These are phyloP conservation scores for Geotrypetes seraphini DNA, from an alignment of 2,797 vertebrate genomes.

Conservation along the genomic window DNA sequence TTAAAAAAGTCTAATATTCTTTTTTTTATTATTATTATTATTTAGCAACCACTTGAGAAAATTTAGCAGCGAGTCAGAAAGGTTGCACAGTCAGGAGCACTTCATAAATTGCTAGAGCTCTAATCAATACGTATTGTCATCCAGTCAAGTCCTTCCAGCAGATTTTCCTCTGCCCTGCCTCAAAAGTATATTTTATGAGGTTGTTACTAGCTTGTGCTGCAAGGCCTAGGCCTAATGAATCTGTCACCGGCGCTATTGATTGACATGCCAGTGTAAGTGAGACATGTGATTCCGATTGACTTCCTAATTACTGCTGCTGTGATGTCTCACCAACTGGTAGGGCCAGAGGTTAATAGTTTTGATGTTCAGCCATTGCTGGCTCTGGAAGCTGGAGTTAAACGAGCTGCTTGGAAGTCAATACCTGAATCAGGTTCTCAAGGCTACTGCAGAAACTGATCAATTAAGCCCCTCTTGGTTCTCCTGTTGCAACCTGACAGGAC, in stretches of 20 bases:
- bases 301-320: conserved; percentile 94
- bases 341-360: conserved; percentile 91
- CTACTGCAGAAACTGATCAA: conserved; percentile 62
- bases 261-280: conserved; percentile 82
- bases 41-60: conserved; percentile 50
- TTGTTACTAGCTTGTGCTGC: conserved; percentile 61
- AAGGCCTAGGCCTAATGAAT: conserved; percentile 76
- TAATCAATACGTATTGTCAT: conserved; percentile 64
- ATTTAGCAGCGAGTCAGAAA: conserved; percentile 50
- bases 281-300: conserved; percentile 83
- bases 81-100: conserved; percentile 51
- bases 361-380: conserved; percentile 59
- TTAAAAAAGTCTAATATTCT: conserved; percentile 35
- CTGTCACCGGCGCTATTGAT: conserved; percentile 76
- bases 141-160: conserved; percentile 46
- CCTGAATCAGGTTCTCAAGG: conserved; percentile 71
- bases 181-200: conserved; percentile 71
- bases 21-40: conserved; percentile 36
- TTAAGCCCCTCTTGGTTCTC: conserved; percentile 45
- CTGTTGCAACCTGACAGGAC: conserved; percentile 44
- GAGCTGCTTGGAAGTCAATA: conserved; percentile 59
- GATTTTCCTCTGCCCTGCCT: conserved; percentile 50
- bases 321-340: conserved; percentile 74
- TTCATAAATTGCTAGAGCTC: conserved; percentile 62
- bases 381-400: conserved; percentile 55